phyloP scores from a whole-genome alignment of 2,113 vertebrate genomes.

The Atrichornis clamosus region DNA sequence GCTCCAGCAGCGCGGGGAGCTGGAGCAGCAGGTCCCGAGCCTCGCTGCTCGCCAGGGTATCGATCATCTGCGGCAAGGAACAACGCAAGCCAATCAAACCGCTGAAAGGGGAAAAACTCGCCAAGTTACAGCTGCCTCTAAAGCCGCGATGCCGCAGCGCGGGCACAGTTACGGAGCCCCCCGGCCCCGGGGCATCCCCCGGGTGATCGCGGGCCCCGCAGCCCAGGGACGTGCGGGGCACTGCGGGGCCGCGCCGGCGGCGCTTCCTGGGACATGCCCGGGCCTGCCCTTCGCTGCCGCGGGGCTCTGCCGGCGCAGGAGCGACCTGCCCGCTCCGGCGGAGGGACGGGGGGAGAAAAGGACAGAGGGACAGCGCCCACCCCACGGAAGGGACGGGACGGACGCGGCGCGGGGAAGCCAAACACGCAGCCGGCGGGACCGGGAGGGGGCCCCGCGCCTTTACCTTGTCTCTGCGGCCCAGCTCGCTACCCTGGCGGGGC shows the following conservation, averaged over 20 bases:
- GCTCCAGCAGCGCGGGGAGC: slow-evolving; percentile 82
- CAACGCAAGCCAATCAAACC: accelerated
- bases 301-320: accelerated
- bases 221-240: accelerated
- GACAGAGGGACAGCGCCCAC: neutral
- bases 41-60: slow-evolving; percentile 69
- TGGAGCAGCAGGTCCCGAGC: slow-evolving; percentile 77
- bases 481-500: accelerated
- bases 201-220: neutral
- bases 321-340: no score
- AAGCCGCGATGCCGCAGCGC: accelerated
- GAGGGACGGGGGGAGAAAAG: neutral
- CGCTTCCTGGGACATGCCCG: neutral
- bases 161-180: neutral
- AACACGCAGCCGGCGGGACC: accelerated
- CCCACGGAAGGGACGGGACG: no score
- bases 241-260: neutral
- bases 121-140: no score
- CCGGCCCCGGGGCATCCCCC: neutral
- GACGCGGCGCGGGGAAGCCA: no score
- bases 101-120: accelerated
- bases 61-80: slow-evolving; percentile 84
- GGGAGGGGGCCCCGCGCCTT: neutral
- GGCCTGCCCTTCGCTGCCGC: neutral
- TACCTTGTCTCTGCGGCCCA: neutral